Percentiles rank a stretch among this genome's conserved stretches.
Evolutionary conservation across 1,140 invertebrate species (phyloP).

Genomic region (Eurosta solidaginis): DNA sequence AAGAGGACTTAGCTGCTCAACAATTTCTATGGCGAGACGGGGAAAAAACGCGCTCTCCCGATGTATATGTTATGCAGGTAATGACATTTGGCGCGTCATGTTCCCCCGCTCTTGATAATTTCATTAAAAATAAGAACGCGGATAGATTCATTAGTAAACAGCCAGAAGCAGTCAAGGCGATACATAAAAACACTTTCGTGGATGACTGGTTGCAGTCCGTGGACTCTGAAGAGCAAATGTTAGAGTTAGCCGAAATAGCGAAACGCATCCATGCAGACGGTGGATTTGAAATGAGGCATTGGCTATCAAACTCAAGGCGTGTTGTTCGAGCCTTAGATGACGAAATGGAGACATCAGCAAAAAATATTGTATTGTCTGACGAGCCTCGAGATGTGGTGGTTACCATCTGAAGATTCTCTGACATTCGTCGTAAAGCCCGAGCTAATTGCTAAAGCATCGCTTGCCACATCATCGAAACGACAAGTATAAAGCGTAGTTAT

Average conservation of each 20-base stretch:
- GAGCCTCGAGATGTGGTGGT: no score
- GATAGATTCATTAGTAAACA: constrained; percentile 37
- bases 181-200: not conserved
- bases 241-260: not conserved
- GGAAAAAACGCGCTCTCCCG: constrained; percentile 8
- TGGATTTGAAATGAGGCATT: constrained; percentile 15
- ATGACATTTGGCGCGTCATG: constrained; percentile 52
- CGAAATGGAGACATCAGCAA: not conserved
- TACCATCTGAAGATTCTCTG: no score
- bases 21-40: constrained; percentile 47
- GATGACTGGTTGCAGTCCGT: constrained; percentile 15
- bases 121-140: constrained; percentile 48
- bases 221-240: not conserved
- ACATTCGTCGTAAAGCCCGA: no score
- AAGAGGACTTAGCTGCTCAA: constrained; percentile 41
- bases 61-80: constrained; percentile 37
- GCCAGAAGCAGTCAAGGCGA: not conserved
- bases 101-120: constrained; percentile 45
- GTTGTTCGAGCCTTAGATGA: not conserved
- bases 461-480: no score
- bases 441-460: no score
- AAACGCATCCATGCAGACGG: not conserved
- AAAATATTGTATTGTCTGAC: not conserved
- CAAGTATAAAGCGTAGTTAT: no score
- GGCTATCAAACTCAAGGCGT: not conserved